Conservation (phyloP, 2,797 vertebrate genomes). For the Coregonus sp. region DNA sequence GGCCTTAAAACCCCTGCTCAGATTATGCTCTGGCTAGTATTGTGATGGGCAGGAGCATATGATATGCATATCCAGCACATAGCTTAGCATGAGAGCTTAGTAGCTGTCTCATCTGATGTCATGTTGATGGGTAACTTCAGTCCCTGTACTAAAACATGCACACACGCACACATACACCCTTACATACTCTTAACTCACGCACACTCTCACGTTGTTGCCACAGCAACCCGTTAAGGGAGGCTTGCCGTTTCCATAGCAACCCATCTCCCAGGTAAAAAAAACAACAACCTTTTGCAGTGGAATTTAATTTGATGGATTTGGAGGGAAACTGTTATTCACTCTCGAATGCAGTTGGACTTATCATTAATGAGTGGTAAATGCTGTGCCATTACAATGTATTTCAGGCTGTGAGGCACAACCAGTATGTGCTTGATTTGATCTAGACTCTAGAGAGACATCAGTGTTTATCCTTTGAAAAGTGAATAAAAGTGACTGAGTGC, state of each 20-base stretch:
- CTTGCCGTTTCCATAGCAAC: constrained; percentile 62
- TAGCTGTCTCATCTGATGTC: constrained; percentile 23
- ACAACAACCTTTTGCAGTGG: constrained; percentile 18
- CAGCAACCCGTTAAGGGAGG: constrained; percentile 14
- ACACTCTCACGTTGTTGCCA: constrained; percentile 9
- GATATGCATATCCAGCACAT: constrained; percentile 40
- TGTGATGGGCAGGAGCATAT: constrained; percentile 32
- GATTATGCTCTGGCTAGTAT: constrained; percentile 5
- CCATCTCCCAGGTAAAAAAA: constrained; percentile 42
- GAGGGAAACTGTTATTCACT: neutral
- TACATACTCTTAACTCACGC: neutral
- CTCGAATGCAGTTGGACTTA: too few species aligned
- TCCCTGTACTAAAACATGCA: neutral
- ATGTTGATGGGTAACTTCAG: constrained; percentile 3
- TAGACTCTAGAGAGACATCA: too few species aligned
- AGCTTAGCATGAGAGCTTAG: constrained; percentile 19
- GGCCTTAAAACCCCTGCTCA: constrained; percentile 21
- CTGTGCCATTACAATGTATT: neutral
- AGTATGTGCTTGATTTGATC: neutral
- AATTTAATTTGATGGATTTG: neutral
- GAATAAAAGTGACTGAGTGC: neutral
- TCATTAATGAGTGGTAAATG: neutral
- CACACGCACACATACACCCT: constrained; percentile 3
- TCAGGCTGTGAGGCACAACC: neutral
- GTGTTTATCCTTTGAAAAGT: neutral